Evolutionary conservation across 2,113 vertebrate species (phyloP).

Genomic region (Pontoporia blainvillei): DNA sequence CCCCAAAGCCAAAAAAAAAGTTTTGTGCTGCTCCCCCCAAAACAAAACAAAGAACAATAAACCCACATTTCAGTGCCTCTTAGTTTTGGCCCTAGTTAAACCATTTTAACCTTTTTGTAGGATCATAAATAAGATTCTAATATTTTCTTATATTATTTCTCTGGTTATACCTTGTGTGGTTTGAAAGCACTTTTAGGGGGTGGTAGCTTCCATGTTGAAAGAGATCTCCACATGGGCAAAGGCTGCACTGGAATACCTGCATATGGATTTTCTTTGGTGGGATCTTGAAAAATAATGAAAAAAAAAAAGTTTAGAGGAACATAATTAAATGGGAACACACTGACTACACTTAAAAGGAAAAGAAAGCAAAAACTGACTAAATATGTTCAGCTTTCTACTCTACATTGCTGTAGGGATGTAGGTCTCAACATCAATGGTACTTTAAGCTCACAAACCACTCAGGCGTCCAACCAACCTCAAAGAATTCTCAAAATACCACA

Average conservation of each 20-base stretch:
- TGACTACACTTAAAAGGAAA: neutral
- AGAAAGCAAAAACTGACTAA: neutral
- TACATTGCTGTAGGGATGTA: neutral
- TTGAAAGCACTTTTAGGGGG: slow-evolving; percentile 79
- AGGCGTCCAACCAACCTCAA: neutral
- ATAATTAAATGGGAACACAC: neutral
- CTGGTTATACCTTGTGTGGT: slow-evolving; percentile 79
- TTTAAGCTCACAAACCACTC: neutral
- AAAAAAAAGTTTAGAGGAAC: slow-evolving; percentile 17
- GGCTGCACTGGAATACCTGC: slow-evolving; percentile 89
- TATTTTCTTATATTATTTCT: neutral
- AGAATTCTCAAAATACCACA: neutral
- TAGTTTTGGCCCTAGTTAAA: neutral
- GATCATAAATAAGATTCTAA: neutral
- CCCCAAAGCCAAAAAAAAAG: neutral
- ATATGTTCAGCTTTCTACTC: neutral
- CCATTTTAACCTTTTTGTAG: neutral
- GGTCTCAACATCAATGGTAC: neutral
- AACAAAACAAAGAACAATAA: neutral
- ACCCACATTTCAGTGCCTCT: neutral
- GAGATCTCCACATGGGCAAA: slow-evolving; percentile 85
- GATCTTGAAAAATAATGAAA: slow-evolving; percentile 74
- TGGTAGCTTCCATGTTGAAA: slow-evolving; percentile 83
- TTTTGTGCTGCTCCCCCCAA: neutral
- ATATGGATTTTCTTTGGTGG: slow-evolving; percentile 87